These are phyloP conservation scores for Apocrypta bakeri DNA, from an alignment of 1,140 invertebrate species.

Conservation along the genomic window DNA sequence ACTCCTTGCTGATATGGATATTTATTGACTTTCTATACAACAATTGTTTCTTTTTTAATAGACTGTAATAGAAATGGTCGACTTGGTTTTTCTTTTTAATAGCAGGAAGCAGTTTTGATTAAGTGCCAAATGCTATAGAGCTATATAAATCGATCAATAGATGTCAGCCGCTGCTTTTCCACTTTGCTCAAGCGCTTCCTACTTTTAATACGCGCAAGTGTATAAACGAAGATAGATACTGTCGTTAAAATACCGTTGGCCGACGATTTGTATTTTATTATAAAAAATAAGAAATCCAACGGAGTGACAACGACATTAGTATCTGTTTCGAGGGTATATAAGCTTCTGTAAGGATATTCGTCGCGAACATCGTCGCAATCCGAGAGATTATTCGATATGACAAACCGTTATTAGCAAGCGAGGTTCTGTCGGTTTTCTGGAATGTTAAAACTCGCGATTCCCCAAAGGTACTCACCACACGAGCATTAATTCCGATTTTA, in stretches of 20 bases:
- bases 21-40: too few species aligned
- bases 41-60: too few species aligned
- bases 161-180: not conserved
- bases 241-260: not conserved
- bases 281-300: not conserved
- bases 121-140: not conserved
- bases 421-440: not conserved
- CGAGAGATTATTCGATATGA: not conserved
- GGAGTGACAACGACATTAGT: not conserved
- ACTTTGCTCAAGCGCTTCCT: not conserved
- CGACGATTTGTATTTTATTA: not conserved
- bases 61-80: too few species aligned
- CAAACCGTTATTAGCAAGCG: not conserved
- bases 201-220: not conserved
- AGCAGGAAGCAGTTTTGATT: not conserved
- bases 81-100: not conserved
- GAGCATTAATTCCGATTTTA: not conserved
- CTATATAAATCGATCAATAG: not conserved
- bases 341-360: not conserved
- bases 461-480: too few species aligned
- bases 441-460: not conserved
- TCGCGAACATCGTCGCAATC: not conserved
- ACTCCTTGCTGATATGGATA: not conserved
- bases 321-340: not conserved
- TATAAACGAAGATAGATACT: not conserved